These are phyloP conservation scores for Marcusenius ussheri DNA, from an alignment of 2,113 vertebrate genomes.

Conservation along the genomic window DNA sequence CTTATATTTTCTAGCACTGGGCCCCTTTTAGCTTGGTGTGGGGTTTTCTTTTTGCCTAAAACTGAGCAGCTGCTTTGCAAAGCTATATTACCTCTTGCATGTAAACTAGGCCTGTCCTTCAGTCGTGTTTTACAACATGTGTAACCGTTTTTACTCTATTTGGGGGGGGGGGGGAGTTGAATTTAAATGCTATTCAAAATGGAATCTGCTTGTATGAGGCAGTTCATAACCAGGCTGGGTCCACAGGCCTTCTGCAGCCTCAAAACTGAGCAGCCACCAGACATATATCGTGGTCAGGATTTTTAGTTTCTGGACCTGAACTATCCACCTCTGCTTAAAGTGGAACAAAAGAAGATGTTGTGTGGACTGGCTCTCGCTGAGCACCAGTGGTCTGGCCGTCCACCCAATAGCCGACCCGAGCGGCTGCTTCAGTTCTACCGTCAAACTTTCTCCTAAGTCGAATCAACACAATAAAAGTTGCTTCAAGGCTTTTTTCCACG, in stretches of 20 bases:
- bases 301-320: too few relatives aligned
- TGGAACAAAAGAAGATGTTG: background rate
- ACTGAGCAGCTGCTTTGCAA: background rate
- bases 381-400: background rate
- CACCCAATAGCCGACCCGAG: background rate
- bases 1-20: slow-evolving; percentile 42
- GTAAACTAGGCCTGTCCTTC: background rate
- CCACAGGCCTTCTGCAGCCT: background rate
- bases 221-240: background rate
- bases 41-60: slow-evolving; percentile 27
- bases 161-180: background rate
- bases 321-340: background rate
- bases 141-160: background rate
- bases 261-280: background rate
- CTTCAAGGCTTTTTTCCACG: background rate
- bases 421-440: background rate
- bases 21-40: slow-evolving; percentile 28
- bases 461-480: background rate
- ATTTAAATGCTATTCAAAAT: background rate
- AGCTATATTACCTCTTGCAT: background rate
- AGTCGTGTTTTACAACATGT: background rate
- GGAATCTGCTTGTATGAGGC: background rate
- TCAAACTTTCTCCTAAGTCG: background rate
- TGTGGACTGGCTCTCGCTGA: background rate
- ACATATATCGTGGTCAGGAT: background rate